Percentiles rank a stretch among this genome's conserved stretches.
These are phyloP conservation scores for Hofmannophila pseudospretella DNA, from an alignment of 2,888 invertebrate species.

Conservation along the genomic window DNA sequence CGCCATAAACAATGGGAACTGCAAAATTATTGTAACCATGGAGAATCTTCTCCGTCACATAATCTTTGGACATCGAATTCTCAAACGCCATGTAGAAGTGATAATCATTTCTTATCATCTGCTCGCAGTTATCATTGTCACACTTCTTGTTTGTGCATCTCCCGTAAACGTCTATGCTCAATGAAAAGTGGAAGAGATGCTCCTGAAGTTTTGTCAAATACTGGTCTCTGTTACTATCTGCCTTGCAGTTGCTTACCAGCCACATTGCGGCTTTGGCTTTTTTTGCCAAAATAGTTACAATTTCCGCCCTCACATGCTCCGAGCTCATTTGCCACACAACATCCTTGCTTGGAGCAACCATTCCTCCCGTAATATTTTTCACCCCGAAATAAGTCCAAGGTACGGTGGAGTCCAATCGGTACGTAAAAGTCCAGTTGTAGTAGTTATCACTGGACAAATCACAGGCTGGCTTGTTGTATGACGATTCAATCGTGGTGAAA, in stretches of 20 bases:
- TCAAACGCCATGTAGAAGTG: slow-evolving; percentile 56
- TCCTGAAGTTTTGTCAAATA: slow-evolving; percentile 41
- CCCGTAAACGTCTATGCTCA: slow-evolving; percentile 44
- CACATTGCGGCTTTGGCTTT: slow-evolving; percentile 48
- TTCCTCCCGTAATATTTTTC: slow-evolving; percentile 25
- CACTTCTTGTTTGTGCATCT: slow-evolving; percentile 32
- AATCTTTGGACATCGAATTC: slow-evolving; percentile 46
- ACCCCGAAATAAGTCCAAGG: slow-evolving; percentile 43
- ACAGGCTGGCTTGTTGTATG: slow-evolving; percentile 35
- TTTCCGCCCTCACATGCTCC: slow-evolving; percentile 17
- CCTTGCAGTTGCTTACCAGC: slow-evolving; percentile 38
- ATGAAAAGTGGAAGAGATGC: slow-evolving; percentile 36
- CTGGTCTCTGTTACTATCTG: slow-evolving; percentile 31
- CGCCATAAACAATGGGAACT: slow-evolving; percentile 83
- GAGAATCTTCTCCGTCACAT: slow-evolving; percentile 51
- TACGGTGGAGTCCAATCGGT: slow-evolving; percentile 48
- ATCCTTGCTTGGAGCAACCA: slow-evolving; percentile 35
- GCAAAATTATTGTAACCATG: slow-evolving; percentile 75
- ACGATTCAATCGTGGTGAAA: slow-evolving; percentile 37
- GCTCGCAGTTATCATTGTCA: slow-evolving; percentile 24
- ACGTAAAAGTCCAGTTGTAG: slow-evolving; percentile 55
- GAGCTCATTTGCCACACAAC: slow-evolving; percentile 27
- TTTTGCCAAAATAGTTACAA: slow-evolving; percentile 26
- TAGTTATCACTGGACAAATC: slow-evolving; percentile 39
- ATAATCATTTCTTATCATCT: slow-evolving; percentile 39